phyloP scores from a whole-genome alignment of 2,797 vertebrate species.

The Sebastes nivosus region DNA sequence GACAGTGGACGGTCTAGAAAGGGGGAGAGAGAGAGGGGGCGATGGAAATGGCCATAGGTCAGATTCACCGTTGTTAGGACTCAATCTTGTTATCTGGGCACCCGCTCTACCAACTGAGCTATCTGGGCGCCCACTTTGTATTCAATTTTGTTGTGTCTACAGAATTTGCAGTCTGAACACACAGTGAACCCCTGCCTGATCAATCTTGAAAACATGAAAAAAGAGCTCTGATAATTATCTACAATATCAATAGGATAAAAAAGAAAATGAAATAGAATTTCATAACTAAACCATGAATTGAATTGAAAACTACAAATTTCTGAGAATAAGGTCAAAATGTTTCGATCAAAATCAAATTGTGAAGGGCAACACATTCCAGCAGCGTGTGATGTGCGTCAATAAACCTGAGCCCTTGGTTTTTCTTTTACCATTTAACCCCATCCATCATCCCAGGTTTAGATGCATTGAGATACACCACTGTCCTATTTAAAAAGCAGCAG shows the following conservation, averaged over 20 bases:
- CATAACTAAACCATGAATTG: too few species aligned
- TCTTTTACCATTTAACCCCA: neutral
- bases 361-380: neutral
- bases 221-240: neutral
- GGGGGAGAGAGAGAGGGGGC: too few species aligned
- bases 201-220: neutral
- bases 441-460: neutral
- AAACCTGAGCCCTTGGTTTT: neutral
- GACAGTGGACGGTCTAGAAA: too few species aligned
- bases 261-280: too few species aligned
- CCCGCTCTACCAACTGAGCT: too few species aligned
- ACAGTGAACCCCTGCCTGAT: neutral
- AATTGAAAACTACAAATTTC: neutral
- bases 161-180: neutral
- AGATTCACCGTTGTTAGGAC: too few species aligned
- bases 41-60: too few species aligned
- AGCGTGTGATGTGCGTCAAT: neutral
- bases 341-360: neutral
- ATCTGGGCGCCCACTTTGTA: too few species aligned
- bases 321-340: neutral
- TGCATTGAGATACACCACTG: neutral
- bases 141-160: too few species aligned
- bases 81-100: too few species aligned
- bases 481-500: neutral
- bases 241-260: too few species aligned